Percentiles rank a stretch among this genome's conserved stretches.
These are phyloP conservation scores for Sternotherus odoratus DNA, from an alignment of 2,797 vertebrate species.

Conservation along the genomic window DNA sequence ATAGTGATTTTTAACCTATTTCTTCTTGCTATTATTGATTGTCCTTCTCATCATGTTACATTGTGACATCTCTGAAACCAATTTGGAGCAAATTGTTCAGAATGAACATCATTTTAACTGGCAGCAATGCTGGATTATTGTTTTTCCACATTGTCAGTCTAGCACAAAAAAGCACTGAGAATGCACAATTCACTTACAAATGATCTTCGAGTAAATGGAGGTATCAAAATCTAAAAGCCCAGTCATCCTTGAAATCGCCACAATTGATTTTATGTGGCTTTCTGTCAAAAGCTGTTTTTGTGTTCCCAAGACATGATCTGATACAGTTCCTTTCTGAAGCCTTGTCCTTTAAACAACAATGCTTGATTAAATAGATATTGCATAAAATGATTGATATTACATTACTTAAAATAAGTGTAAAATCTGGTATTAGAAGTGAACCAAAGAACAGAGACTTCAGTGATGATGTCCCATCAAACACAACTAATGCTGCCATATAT, in stretches of 20 bases:
- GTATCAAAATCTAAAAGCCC: conserved; percentile 17
- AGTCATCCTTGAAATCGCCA: conserved; percentile 54
- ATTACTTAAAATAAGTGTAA: background rate
- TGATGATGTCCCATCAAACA: background rate
- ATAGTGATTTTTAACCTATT: background rate
- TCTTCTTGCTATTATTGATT: conserved; percentile 9
- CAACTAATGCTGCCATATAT: background rate
- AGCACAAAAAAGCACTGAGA: background rate
- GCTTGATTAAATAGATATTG: background rate
- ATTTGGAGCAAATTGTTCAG: background rate
- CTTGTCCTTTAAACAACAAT: conserved; percentile 13
- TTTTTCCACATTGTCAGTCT: background rate
- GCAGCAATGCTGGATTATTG: background rate
- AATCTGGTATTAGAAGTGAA: background rate
- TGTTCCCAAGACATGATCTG: background rate
- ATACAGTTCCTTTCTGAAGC: conserved; percentile 8
- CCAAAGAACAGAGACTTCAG: background rate
- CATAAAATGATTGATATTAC: background rate
- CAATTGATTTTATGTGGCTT: conserved; percentile 41
- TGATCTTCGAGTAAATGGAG: background rate
- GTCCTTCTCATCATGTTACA: background rate
- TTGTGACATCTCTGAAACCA: background rate
- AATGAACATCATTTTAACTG: background rate
- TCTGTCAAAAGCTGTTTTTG: conserved; percentile 9
- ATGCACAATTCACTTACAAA: conserved; percentile 7